Conservation (phyloP, 2,113 vertebrate species). For the Otus sunia region DNA sequence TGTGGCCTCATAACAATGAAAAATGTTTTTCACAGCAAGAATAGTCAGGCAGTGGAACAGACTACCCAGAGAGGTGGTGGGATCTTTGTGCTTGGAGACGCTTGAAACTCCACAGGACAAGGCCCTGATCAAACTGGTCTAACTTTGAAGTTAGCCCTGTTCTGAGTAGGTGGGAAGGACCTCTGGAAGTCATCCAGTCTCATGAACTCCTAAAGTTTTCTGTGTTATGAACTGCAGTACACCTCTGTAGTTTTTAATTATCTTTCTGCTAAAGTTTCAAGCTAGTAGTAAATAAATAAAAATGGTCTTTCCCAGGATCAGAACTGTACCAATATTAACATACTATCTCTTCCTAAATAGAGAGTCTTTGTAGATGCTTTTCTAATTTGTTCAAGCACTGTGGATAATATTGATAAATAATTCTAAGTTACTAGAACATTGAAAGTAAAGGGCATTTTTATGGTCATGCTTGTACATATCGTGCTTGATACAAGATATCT, state of each 20-base stretch:
- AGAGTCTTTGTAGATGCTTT: neutral
- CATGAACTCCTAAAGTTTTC: neutral
- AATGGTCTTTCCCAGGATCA: neutral
- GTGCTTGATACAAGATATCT: neutral
- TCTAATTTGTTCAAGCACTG: neutral
- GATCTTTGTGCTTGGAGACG: neutral
- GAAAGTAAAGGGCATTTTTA: neutral
- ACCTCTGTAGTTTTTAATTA: neutral
- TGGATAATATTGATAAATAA: neutral
- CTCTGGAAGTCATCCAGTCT: neutral
- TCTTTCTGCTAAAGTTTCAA: neutral
- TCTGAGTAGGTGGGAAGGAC: neutral
- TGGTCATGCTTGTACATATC: neutral
- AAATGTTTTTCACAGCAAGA: accelerated
- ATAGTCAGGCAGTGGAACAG: neutral
- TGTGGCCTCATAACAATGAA: neutral
- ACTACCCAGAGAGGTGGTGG: neutral
- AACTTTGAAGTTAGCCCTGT: neutral
- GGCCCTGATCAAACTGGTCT: neutral
- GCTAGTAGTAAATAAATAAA: neutral
- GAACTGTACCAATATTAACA: neutral
- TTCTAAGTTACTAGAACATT: neutral
- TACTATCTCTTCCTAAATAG: neutral
- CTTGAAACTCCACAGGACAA: neutral
- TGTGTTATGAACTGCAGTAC: neutral